Evolutionary conservation across 2,797 vertebrate genomes (phyloP).

Genomic region (Iguana delicatissima): DNA sequence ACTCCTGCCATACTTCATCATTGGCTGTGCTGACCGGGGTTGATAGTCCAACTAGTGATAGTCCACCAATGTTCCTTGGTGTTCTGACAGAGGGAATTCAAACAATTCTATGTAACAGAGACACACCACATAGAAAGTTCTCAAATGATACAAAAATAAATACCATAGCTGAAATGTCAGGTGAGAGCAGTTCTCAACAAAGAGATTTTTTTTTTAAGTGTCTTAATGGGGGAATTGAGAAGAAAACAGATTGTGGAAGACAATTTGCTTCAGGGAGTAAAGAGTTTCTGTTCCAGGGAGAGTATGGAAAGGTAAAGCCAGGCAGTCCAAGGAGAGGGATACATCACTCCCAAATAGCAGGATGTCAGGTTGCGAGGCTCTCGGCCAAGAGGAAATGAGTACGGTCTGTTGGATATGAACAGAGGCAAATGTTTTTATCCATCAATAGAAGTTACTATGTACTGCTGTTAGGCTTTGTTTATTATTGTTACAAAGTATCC

Average conservation of each 20-base stretch:
- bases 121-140: background rate
- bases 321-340: background rate
- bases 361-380: too few species aligned
- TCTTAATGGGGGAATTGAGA: background rate
- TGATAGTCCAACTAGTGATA: background rate
- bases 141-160: background rate
- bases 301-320: background rate
- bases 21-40: background rate
- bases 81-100: background rate
- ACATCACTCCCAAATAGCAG: too few species aligned
- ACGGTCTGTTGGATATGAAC: too few species aligned
- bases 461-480: too few species aligned
- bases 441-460: too few species aligned
- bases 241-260: background rate
- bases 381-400: too few species aligned
- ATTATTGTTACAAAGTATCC: too few species aligned
- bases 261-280: background rate
- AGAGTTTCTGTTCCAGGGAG: background rate
- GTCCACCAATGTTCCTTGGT: background rate
- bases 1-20: background rate
- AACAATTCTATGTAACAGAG: background rate
- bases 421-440: too few species aligned
- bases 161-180: background rate
- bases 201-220: background rate
- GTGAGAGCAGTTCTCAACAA: background rate